A percentile compares a stretch with the other conserved stretches of the same genome.
Conservation (phyloP, 2,113 vertebrate genomes). For the Pollachius pollachius region DNA sequence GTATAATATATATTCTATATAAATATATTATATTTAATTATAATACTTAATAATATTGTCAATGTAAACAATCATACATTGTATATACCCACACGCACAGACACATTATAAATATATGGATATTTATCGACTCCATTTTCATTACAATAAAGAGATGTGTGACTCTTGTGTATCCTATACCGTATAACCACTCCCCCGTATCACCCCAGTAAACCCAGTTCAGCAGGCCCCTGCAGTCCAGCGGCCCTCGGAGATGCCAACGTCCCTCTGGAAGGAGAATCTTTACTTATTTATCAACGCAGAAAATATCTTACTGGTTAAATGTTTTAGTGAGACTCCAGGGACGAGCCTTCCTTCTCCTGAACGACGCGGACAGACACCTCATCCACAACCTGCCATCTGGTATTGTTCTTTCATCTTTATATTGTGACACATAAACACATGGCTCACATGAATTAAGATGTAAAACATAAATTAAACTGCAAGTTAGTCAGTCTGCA, state of each 20-base stretch:
- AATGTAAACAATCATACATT: background rate
- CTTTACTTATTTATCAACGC: conserved; percentile 64
- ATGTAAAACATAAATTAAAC: background rate
- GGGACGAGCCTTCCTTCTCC: conserved; percentile 2
- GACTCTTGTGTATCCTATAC: too few species aligned
- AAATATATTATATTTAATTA: background rate
- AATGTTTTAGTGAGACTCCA: conserved; percentile 36
- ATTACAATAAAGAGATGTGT: too few species aligned
- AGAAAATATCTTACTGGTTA: conserved; percentile 52
- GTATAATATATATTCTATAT: background rate
- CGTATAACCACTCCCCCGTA: background rate
- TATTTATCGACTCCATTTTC: too few species aligned
- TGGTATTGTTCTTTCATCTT: background rate
- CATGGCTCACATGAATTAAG: too few species aligned
- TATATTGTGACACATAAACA: too few species aligned
- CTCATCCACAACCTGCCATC: background rate
- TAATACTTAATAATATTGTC: background rate
- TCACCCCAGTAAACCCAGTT: too few species aligned
- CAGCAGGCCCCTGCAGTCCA: conserved; percentile 7
- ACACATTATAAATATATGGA: too few species aligned
- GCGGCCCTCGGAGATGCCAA: conserved; percentile 8
- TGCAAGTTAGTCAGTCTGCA: background rate
- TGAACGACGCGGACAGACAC: background rate
- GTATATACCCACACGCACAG: too few species aligned
- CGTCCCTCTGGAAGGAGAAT: conserved; percentile 24